These are phyloP conservation scores for Petroica traversi DNA, from an alignment of 2,113 vertebrate genomes.

Conservation along the genomic window DNA sequence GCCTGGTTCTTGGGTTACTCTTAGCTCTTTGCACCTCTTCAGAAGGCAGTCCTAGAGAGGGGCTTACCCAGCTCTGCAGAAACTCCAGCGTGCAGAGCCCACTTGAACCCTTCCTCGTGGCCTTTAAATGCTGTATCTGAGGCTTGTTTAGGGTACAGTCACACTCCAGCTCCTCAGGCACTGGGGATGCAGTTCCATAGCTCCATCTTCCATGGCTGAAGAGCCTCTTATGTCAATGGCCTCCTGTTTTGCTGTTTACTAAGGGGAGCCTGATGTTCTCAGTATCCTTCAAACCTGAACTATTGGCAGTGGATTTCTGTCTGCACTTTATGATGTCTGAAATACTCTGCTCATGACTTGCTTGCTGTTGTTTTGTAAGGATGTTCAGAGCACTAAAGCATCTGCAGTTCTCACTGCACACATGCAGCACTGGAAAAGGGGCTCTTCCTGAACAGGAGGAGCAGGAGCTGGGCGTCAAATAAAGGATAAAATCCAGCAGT, in stretches of 20 bases:
- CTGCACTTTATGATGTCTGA: not conserved
- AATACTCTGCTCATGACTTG: not conserved
- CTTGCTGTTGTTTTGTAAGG: not conserved
- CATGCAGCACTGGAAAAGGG: not conserved
- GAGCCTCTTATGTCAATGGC: not conserved
- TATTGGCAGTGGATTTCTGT: not conserved
- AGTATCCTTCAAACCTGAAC: not conserved
- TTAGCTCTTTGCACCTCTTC: not conserved
- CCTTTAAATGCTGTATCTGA: not conserved
- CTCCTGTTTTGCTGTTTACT: not conserved
- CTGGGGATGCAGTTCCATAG: not conserved
- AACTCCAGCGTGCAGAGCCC: not conserved
- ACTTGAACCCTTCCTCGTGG: not conserved
- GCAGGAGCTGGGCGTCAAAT: not conserved
- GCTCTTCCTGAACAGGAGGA: not conserved
- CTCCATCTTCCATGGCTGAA: not conserved
- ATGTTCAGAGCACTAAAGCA: not conserved
- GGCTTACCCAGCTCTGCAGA: not conserved
- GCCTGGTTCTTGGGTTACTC: not conserved
- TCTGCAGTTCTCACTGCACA: not conserved
- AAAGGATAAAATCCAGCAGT: not conserved
- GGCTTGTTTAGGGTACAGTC: not conserved
- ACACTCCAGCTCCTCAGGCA: not conserved
- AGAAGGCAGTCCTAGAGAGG: not conserved
- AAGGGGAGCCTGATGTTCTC: not conserved